These are phyloP conservation scores for Agrilus cyanescens DNA, from an alignment of 2,888 invertebrate species.

Conservation along the genomic window DNA sequence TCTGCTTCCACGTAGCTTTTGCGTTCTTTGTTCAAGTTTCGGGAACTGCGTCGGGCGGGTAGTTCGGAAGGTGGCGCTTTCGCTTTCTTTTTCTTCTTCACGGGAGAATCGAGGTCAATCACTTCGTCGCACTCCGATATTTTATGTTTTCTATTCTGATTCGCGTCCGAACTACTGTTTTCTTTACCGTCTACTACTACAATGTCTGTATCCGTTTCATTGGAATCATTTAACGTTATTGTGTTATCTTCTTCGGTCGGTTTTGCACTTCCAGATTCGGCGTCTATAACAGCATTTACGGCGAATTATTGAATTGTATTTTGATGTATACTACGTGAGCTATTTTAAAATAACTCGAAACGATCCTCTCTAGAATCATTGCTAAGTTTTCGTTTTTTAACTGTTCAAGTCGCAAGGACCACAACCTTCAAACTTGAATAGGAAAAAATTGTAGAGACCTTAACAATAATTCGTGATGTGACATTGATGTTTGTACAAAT, in stretches of 20 bases:
- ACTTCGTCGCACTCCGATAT: conserved; percentile 13
- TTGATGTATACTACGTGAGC: too few relatives aligned
- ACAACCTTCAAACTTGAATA: too few relatives aligned
- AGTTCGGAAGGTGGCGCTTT: conserved; percentile 1
- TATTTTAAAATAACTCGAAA: conserved; percentile 30
- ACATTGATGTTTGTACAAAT: too few relatives aligned
- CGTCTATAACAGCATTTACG: conserved; percentile 24
- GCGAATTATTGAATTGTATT: conserved; percentile 16
- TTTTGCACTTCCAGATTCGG: neutral
- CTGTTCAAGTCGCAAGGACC: too few relatives aligned
- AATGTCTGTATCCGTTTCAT: conserved; percentile 7
- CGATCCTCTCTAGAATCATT: conserved; percentile 30
- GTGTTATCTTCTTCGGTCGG: conserved; percentile 5
- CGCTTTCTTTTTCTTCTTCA: conserved; percentile 33
- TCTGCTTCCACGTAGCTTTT: conserved; percentile 8
- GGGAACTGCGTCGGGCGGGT: conserved; percentile 41
- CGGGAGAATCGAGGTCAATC: conserved; percentile 25
- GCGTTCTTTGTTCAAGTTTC: conserved; percentile 41
- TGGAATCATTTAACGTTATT: conserved; percentile 5
- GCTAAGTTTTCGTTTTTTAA: too few relatives aligned
- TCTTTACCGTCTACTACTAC: conserved; percentile 9
- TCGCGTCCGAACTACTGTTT: conserved; percentile 7
- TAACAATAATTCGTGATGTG: too few relatives aligned
- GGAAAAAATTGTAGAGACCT: too few relatives aligned
- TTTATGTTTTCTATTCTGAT: neutral